Conservation (phyloP, 2,797 vertebrate genomes). For the Phataginus tricuspis region DNA sequence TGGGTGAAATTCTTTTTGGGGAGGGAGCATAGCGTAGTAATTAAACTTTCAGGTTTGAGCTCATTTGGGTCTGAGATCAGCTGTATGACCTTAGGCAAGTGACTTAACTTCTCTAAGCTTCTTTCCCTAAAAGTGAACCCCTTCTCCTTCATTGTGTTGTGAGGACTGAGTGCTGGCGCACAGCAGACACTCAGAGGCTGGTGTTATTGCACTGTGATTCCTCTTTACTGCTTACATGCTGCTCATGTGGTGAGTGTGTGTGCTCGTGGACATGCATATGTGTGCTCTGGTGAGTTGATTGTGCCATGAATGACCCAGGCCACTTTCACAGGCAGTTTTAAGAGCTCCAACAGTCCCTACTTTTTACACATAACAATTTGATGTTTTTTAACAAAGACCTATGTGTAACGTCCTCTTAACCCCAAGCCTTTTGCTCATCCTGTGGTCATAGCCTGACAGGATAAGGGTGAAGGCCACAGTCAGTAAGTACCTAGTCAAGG, state of each 20-base stretch:
- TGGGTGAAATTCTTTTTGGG: not conserved
- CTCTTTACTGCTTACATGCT: not conserved
- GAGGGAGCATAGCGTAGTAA: not conserved
- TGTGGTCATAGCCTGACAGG: not conserved
- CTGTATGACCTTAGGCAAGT: not conserved
- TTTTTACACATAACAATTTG: not conserved
- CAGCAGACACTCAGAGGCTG: not conserved
- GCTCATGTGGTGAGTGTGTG: not conserved
- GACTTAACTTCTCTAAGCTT: not conserved
- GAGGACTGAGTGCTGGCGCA: not conserved
- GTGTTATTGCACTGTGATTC: not conserved
- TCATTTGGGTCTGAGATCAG: not conserved
- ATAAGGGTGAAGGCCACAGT: not conserved
- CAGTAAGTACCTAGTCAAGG: not conserved
- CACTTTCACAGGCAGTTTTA: not conserved
- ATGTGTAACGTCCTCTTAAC: accelerated
- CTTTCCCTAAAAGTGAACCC: not conserved
- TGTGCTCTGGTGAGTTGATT: not conserved
- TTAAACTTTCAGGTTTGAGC: not conserved
- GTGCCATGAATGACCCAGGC: not conserved
- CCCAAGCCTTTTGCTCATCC: not conserved
- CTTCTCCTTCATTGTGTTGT: not conserved
- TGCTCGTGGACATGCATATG: accelerated
- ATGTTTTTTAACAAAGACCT: not conserved
- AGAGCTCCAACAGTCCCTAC: not conserved